phyloP scores from a whole-genome alignment of 2,113 vertebrate species.

The Syrrhaptes paradoxus region DNA sequence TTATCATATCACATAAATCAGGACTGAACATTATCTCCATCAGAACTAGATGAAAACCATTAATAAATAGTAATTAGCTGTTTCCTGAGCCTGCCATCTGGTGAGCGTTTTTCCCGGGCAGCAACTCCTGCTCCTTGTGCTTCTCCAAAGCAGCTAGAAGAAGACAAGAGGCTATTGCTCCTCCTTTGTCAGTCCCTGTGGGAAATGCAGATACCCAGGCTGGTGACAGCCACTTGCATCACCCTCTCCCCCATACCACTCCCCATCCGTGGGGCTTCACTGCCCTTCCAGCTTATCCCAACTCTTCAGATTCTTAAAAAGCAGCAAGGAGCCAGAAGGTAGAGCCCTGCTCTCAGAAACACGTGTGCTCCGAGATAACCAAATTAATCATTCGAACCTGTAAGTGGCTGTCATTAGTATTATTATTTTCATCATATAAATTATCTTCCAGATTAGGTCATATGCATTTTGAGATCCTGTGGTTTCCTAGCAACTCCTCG shows the following conservation, averaged over 20 bases:
- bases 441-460: slow-evolving; percentile 71
- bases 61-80: slow-evolving; percentile 57
- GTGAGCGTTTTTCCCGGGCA: not conserved
- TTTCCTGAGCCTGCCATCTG: slow-evolving; percentile 62
- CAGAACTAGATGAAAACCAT: slow-evolving; percentile 34
- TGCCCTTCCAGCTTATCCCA: not conserved
- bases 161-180: not conserved
- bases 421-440: slow-evolving; percentile 69
- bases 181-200: not conserved
- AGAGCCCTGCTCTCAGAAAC: not conserved
- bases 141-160: not conserved
- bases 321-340: not conserved
- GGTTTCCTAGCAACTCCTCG: slow-evolving; percentile 71
- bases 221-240: not conserved
- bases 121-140: not conserved
- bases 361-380: slow-evolving; percentile 12
- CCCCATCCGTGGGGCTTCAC: not conserved
- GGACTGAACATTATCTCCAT: not conserved
- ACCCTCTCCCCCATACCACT: not conserved
- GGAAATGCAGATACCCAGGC: not conserved
- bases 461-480: slow-evolving; percentile 65
- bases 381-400: slow-evolving; percentile 57
- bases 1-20: slow-evolving; percentile 15
- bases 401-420: slow-evolving; percentile 68
- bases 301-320: not conserved